Conservation (phyloP, 1,140 invertebrate genomes). For the Zophobas atratus region DNA sequence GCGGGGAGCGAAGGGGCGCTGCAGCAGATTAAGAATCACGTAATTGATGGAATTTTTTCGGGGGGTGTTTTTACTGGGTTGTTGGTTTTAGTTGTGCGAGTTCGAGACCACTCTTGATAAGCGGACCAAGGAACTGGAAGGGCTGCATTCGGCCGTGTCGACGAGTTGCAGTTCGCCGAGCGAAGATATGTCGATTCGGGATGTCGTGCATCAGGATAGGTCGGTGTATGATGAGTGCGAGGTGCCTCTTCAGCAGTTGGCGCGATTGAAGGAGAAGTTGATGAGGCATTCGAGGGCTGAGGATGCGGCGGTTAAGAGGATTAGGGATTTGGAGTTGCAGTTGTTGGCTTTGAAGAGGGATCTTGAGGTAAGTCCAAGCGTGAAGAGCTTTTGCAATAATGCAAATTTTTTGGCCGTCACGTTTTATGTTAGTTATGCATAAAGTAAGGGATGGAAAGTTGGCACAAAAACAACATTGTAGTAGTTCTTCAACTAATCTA, state of each 20-base stretch:
- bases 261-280: conserved; percentile 78
- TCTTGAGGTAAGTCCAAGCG: conserved; percentile 74
- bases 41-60: conserved; percentile 48
- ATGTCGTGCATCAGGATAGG: conserved; percentile 69
- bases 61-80: conserved; percentile 3
- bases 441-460: too few species aligned
- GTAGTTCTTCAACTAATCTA: too few species aligned
- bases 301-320: conserved; percentile 81
- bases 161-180: conserved; percentile 79
- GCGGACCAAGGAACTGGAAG: conserved; percentile 80
- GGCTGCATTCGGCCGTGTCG: conserved; percentile 75
- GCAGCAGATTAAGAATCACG: conserved; percentile 70
- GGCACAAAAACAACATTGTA: too few species aligned
- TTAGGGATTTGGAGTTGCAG: conserved; percentile 84
- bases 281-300: conserved; percentile 78
- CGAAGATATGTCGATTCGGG: conserved; percentile 84
- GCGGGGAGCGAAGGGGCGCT: conserved; percentile 71
- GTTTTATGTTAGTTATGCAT: too few species aligned
- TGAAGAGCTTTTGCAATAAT: too few species aligned
- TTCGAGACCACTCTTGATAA: conserved; percentile 76
- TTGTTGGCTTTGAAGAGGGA: conserved; percentile 72
- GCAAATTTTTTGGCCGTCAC: too few species aligned
- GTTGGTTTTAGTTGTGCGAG: conserved; percentile 70
- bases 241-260: conserved; percentile 65
- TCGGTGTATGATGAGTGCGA: conserved; percentile 63